These are phyloP conservation scores for Mystacides longicornis DNA, from an alignment of 2,888 invertebrate genomes.

Conservation along the genomic window DNA sequence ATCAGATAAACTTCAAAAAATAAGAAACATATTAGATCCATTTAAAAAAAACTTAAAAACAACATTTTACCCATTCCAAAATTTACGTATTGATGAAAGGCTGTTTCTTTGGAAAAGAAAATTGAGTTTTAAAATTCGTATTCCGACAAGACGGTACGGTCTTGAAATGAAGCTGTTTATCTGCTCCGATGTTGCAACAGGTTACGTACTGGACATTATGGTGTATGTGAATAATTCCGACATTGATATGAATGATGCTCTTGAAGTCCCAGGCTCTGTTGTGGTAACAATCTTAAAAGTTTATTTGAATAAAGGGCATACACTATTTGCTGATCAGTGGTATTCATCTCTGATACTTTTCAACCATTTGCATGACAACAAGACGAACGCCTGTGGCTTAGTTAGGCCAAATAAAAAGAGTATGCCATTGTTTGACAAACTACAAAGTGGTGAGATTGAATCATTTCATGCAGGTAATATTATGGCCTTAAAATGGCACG, in stretches of 20 bases:
- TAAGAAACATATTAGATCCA: neutral
- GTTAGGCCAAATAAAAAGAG: no score
- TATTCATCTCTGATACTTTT: no score
- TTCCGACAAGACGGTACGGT: constrained; percentile 7
- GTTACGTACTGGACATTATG: constrained; percentile 6
- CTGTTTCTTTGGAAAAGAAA: constrained; percentile 4
- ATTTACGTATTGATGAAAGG: constrained; percentile 4
- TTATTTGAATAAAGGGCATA: constrained; percentile 1
- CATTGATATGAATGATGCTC: neutral
- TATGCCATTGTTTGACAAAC: no score
- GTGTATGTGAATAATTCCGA: constrained; percentile 3
- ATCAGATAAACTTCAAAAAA: neutral
- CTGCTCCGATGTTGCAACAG: constrained; percentile 3
- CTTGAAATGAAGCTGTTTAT: constrained; percentile 8
- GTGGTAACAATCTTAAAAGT: constrained; percentile 3
- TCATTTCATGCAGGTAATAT: no score
- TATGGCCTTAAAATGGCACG: no score
- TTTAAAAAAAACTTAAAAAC: neutral
- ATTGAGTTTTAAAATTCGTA: constrained; percentile 3
- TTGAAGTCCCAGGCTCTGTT: constrained; percentile 5
- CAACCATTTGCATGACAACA: no score
- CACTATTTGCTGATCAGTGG: no score
- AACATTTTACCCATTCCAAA: neutral
- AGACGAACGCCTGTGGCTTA: no score
- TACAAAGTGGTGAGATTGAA: no score